Evolutionary conservation across 2,113 vertebrate genomes (phyloP), one percentile per base, ranked within the genome.

Genomic region (Trinectes maculatus): DNA sequence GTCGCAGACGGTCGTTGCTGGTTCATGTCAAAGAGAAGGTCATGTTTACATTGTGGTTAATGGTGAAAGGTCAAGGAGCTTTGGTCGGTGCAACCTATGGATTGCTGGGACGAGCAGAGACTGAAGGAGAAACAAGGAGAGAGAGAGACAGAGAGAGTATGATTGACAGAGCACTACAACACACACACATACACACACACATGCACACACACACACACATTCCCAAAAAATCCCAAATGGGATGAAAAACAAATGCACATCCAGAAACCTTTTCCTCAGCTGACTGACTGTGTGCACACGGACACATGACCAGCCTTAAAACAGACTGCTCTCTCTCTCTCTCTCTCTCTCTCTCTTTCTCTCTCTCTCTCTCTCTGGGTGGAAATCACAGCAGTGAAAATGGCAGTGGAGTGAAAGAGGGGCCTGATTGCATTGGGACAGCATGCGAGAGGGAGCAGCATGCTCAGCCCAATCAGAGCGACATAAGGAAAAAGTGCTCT

Each of bases 391-490:
- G 80, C 88, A 88, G 93, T 89, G 93, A 85, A 94, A 95, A 93
- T 85, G 91, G 93, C 89, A 89, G 85, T 89, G 85, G 42, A 82
- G 79, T 87, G 85, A 89, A 92, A 91, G 93, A 94, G 91, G 69
- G 90, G 92, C 91, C 90, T 98, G 96, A 98, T 96, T 98, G 94
- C 94, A 92, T 74, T 66, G 82, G 83, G 94, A 86, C 87, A 85
- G 89, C 88, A 55, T 75, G 93, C 84, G 93, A 95, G 94, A 93
- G 87, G 88, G 89, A 63, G 79, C 87, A 84, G 93, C 94, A 92
- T 91, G 93, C 90, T 93, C 89, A 91, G 85, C 93, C 87, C 95
- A 96, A 96, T 96, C 95, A 98, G 90, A 93, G 93, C 80, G 28
- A 53, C 84, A 77, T 65, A 68, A 77, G 84, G 92, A 93, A 91